Conservation (phyloP, 2,113 vertebrate species). For the Heptranchias perlo region DNA sequence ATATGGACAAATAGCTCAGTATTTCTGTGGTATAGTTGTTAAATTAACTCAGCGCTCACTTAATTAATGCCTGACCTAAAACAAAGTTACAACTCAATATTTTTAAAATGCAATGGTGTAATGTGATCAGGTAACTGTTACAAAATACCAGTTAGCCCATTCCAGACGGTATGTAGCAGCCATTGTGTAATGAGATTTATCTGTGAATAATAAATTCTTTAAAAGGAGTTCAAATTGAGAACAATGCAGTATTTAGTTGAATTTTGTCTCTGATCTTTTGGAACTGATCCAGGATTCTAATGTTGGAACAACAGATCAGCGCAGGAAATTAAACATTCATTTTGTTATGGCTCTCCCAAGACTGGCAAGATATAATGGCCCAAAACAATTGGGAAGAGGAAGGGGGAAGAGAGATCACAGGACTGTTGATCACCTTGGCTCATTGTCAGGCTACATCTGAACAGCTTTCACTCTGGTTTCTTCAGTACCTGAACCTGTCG, state of each 20-base stretch:
- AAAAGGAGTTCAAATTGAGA: not conserved
- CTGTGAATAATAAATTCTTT: not conserved
- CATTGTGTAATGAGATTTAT: not conserved
- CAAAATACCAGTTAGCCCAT: not conserved
- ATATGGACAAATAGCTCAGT: not conserved
- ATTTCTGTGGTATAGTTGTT: not conserved
- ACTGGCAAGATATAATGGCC: not conserved
- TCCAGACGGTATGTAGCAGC: not conserved
- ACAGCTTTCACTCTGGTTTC: not conserved
- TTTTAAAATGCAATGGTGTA: not conserved
- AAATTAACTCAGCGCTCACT: not conserved
- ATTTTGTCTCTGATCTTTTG: not conserved
- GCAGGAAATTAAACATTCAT: not conserved
- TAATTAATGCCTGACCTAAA: no score
- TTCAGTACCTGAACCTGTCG: not conserved
- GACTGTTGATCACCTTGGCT: not conserved
- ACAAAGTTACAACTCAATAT: not conserved
- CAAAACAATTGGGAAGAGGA: not conserved
- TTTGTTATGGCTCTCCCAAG: not conserved
- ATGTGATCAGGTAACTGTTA: not conserved
- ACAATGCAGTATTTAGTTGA: not conserved
- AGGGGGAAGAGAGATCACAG: not conserved
- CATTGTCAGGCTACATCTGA: not conserved
- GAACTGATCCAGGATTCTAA: not conserved
- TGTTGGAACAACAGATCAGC: not conserved